These are phyloP conservation scores for Goniozus legneri DNA, from an alignment of 1,140 invertebrate genomes.

Conservation along the genomic window DNA sequence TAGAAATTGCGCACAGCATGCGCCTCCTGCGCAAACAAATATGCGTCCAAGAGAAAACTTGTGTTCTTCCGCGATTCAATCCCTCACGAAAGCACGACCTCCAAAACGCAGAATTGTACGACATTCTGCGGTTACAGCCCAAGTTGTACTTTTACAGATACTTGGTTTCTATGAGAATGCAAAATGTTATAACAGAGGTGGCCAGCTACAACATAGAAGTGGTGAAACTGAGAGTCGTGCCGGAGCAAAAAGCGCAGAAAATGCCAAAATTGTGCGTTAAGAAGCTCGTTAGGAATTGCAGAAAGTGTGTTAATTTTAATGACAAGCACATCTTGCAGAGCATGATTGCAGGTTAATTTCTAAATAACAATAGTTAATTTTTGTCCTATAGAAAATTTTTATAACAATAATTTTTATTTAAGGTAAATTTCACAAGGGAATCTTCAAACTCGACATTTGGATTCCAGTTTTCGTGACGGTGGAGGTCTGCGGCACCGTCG, in stretches of 20 bases:
- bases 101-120: slow-evolving; percentile 32
- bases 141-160: slow-evolving; percentile 33
- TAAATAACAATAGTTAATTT: too few relatives aligned
- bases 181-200: slow-evolving; percentile 17
- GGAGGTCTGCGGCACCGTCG: slow-evolving; percentile 46
- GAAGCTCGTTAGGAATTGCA: slow-evolving; percentile 27
- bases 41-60: slow-evolving; percentile 20
- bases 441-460: slow-evolving; percentile 46
- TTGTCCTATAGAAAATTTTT: too few relatives aligned
- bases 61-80: slow-evolving; percentile 25
- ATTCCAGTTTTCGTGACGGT: slow-evolving; percentile 53
- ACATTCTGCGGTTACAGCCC: slow-evolving; percentile 28
- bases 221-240: slow-evolving; percentile 13
- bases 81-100: slow-evolving; percentile 17
- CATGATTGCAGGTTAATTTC: too few relatives aligned
- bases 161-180: slow-evolving; percentile 19
- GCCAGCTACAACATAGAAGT: slow-evolving; percentile 26
- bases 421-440: slow-evolving; percentile 9
- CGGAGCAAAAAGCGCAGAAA: slow-evolving; percentile 18
- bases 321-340: too few relatives aligned
- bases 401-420: too few relatives aligned
- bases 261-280: slow-evolving; percentile 32
- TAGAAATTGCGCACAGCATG: slow-evolving; percentile 27
- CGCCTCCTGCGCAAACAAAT: slow-evolving; percentile 22
- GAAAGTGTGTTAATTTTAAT: slow-evolving; percentile 40